phyloP scores from a whole-genome alignment of 2,888 invertebrate genomes.

The Diarsia mendica region DNA sequence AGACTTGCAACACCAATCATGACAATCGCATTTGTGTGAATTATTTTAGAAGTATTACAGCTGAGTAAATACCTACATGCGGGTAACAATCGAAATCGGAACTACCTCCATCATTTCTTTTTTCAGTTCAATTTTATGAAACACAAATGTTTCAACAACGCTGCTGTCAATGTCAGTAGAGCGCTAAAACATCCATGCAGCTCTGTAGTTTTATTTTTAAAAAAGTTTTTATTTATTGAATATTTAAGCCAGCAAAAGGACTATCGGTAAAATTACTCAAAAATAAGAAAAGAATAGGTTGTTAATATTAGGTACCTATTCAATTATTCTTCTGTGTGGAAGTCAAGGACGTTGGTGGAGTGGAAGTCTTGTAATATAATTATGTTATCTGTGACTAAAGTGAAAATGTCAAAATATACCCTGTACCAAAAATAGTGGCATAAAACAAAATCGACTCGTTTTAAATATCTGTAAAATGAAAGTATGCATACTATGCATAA shows the following conservation, averaged over 20 bases:
- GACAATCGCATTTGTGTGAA: too few relatives aligned
- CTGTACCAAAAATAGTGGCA: conserved; percentile 5
- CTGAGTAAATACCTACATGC: too few relatives aligned
- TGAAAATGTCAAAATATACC: conserved; percentile 22
- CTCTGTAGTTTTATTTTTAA: neutral
- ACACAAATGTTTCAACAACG: neutral
- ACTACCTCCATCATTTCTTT: neutral
- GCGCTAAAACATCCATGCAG: neutral
- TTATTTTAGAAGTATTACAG: too few relatives aligned
- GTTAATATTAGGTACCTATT: too few relatives aligned
- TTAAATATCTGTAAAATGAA: neutral
- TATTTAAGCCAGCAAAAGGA: too few relatives aligned
- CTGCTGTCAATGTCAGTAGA: neutral
- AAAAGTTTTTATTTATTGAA: neutral
- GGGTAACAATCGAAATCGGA: neutral
- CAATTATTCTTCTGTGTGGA: neutral
- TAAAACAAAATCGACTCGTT: neutral
- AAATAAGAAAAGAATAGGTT: too few relatives aligned
- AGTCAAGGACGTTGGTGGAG: too few relatives aligned
- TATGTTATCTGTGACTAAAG: conserved; percentile 12
- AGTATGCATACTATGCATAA: too few relatives aligned
- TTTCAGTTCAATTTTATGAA: neutral
- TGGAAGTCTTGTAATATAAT: too few relatives aligned
- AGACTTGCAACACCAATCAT: neutral
- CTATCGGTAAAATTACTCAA: neutral